phyloP scores from a whole-genome alignment of 2,888 invertebrate genomes.

The Protophormia terraenovae region DNA sequence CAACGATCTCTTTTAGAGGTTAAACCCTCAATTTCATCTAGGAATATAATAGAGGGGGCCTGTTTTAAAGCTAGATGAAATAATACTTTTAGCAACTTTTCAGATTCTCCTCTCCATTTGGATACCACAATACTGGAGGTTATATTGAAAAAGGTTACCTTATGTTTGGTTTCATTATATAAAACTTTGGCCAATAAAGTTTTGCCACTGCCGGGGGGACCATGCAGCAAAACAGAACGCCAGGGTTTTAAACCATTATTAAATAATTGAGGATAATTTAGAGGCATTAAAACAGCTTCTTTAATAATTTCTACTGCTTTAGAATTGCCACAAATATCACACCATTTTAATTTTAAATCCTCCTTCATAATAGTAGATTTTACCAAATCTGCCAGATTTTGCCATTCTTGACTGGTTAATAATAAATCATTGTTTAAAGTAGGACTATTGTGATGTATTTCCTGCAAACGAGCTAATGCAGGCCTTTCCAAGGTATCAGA shows the following conservation, averaged over 20 bases:
- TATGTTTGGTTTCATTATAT: slow-evolving; percentile 87
- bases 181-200: slow-evolving; percentile 94
- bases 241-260: slow-evolving; percentile 88
- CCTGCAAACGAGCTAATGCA: slow-evolving; percentile 70
- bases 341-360: slow-evolving; percentile 88
- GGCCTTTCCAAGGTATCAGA: slow-evolving; percentile 23
- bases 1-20: slow-evolving; percentile 85
- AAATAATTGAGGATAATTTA: slow-evolving; percentile 88
- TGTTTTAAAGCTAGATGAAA: slow-evolving; percentile 93
- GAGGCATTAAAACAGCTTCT: slow-evolving; percentile 93
- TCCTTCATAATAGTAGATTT: slow-evolving; percentile 80
- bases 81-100: slow-evolving; percentile 93
- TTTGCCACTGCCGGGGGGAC: slow-evolving; percentile 88
- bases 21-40: slow-evolving; percentile 95
- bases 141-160: slow-evolving; percentile 94
- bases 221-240: slow-evolving; percentile 88
- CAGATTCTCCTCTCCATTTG: slow-evolving; percentile 98
- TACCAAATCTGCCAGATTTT: slow-evolving; percentile 79
- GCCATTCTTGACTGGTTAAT: slow-evolving; percentile 75
- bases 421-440: slow-evolving; percentile 72
- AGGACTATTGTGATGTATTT: slow-evolving; percentile 74
- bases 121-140: slow-evolving; percentile 94
- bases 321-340: slow-evolving; percentile 89
- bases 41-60: slow-evolving; percentile 94
- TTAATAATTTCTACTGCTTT: slow-evolving; percentile 89